Percentiles rank a stretch among this genome's conserved stretches.
Evolutionary conservation across 2,888 invertebrate genomes (phyloP).

Genomic region (Papilio protenor): DNA sequence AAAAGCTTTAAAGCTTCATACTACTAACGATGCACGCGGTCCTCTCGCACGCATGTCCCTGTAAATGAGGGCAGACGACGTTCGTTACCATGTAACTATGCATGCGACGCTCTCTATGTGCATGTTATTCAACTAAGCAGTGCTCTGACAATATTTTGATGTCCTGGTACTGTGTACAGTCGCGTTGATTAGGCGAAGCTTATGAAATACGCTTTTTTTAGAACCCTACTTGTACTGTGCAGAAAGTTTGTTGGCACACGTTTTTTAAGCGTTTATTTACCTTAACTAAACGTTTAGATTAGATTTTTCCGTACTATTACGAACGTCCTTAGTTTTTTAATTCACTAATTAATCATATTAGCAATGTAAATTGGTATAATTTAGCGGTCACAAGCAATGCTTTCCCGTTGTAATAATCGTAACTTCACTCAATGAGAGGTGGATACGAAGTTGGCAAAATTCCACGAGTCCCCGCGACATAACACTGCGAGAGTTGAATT

Average conservation of each 20-base stretch:
- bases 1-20: conserved; percentile 43
- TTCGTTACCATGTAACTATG: conserved; percentile 43
- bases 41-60: conserved; percentile 36
- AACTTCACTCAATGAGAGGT: conserved; percentile 50
- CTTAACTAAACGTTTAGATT: too few relatives aligned
- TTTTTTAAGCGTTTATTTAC: too few relatives aligned
- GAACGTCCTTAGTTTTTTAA: too few relatives aligned
- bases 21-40: conserved; percentile 41
- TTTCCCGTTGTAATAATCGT: conserved; percentile 44
- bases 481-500: conserved; percentile 49
- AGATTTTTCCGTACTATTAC: too few relatives aligned
- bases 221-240: background rate
- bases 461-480: conserved; percentile 48
- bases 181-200: conserved; percentile 10
- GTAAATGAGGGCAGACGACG: conserved; percentile 44
- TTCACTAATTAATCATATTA: conserved; percentile 20
- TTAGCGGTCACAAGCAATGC: conserved; percentile 29
- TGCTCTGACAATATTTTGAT: conserved; percentile 23
- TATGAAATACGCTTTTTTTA: background rate
- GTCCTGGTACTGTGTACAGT: conserved; percentile 29
- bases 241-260: too few relatives aligned
- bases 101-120: conserved; percentile 18
- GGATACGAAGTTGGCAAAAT: conserved; percentile 50
- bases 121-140: conserved; percentile 22
- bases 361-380: conserved; percentile 26